Conservation (phyloP, 2,113 vertebrate species). For the Puntigrus tetrazona region DNA sequence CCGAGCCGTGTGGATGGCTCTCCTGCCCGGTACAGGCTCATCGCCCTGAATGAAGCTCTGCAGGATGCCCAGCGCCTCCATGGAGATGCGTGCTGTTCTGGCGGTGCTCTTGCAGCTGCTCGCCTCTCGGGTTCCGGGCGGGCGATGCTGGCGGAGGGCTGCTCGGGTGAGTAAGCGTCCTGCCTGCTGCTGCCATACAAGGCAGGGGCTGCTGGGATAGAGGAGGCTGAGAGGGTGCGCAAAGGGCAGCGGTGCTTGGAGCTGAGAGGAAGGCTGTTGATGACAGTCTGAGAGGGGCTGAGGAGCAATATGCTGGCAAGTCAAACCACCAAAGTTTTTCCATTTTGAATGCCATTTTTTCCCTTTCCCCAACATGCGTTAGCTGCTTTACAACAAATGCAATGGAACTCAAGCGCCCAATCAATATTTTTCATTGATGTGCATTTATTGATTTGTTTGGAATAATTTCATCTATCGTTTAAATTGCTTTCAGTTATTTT, state of each 20-base stretch:
- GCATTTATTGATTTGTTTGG: too few species aligned
- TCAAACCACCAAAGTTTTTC: too few species aligned
- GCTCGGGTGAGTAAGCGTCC: too few species aligned
- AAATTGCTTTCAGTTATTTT: not conserved
- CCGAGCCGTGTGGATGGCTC: slow-evolving; percentile 96
- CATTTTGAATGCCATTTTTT: too few species aligned
- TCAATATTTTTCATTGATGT: too few species aligned
- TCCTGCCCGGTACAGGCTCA: slow-evolving; percentile 97
- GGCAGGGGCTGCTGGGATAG: slow-evolving; percentile 74
- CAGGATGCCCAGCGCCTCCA: slow-evolving; percentile 97
- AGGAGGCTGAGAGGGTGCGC: slow-evolving; percentile 71
- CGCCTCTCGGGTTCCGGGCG: slow-evolving; percentile 92
- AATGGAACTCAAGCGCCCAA: too few species aligned
- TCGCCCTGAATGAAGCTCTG: slow-evolving; percentile 99
- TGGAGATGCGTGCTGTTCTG: slow-evolving; percentile 81
- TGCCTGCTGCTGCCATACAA: slow-evolving; percentile 71
- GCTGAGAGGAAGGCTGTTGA: slow-evolving; percentile 65
- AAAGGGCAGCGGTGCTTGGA: slow-evolving; percentile 70
- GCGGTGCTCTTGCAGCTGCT: slow-evolving; percentile 79
- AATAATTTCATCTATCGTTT: not conserved
- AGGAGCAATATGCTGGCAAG: too few species aligned
- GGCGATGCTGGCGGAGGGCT: slow-evolving; percentile 92
- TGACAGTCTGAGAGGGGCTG: slow-evolving; percentile 57
- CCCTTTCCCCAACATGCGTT: too few species aligned
- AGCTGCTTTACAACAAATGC: too few species aligned